A percentile compares a stretch with the other conserved stretches of the same genome.
These are phyloP conservation scores for Serripes groenlandicus DNA, from an alignment of 2,888 invertebrate species.

Conservation along the genomic window DNA sequence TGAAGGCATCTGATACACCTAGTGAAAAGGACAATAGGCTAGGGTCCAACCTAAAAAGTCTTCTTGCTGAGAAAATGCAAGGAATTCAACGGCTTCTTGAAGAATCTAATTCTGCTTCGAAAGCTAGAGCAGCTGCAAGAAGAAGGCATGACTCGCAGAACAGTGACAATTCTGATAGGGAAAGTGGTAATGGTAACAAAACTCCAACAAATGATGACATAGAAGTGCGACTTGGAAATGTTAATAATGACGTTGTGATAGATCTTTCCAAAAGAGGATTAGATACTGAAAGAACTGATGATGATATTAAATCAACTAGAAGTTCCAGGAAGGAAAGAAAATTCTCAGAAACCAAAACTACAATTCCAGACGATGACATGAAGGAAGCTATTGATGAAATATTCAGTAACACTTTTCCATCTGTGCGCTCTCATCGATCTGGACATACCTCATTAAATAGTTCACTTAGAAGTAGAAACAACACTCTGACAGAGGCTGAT, in stretches of 20 bases:
- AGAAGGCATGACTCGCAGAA: conserved; percentile 3
- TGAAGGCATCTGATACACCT: not conserved
- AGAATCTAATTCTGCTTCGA: conserved; percentile 49
- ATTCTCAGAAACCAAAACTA: conserved; percentile 75
- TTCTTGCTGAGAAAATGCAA: conserved; percentile 64
- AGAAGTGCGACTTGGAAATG: conserved; percentile 2
- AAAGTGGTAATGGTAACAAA: not conserved
- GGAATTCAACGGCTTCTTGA: conserved; percentile 60
- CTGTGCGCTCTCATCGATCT: conserved; percentile 68
- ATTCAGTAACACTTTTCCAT: conserved; percentile 75
- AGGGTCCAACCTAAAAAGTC: conserved; percentile 50
- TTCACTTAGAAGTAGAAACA: conserved; percentile 65
- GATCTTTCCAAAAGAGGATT: conserved; percentile 31
- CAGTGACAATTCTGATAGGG: conserved; percentile 3
- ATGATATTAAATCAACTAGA: conserved; percentile 58
- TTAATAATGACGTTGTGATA: conserved; percentile 12
- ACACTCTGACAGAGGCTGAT: conserved; percentile 79
- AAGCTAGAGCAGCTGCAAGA: conserved; percentile 15
- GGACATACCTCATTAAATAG: conserved; percentile 31
- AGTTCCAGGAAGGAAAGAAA: conserved; percentile 73
- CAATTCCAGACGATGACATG: conserved; percentile 72
- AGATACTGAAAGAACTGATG: conserved; percentile 49
- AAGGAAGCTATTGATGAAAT: conserved; percentile 84
- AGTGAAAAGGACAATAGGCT: conserved; percentile 2
- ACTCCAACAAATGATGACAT: conserved; percentile 14